Evolutionary conservation across 2,797 vertebrate genomes (phyloP), one percentile per base, ranked within the genome.

Genomic region (Poliocrania exsul): DNA sequence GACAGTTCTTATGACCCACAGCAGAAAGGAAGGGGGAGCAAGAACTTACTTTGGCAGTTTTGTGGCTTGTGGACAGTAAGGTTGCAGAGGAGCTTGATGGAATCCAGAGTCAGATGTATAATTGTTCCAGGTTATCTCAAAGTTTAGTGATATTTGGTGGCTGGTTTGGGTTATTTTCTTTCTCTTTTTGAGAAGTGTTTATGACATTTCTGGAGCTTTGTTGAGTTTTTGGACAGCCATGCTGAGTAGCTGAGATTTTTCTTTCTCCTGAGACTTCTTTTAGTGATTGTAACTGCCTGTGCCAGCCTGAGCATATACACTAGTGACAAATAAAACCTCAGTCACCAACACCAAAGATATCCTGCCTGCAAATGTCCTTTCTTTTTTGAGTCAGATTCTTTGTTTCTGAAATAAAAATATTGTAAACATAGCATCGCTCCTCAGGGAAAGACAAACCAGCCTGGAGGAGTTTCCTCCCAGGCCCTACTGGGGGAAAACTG

Each of bases 11-110:
- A 44, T 62, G 73, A 91, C 44, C 49, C 8, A 1, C 50, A 58
- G 58, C 28, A 23, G 44, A 75, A 73, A 72, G 25, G 25, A 78
- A 91, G 16, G 18, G 28, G 16, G 29, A 62, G 16, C 18, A 64
- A 61, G 40, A 88, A 49, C n/a, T 61, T 47, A 24, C 20, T 93
- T 86, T 42, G 81, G 58, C 29, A 86, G 35, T 86, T 61, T 50
- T 72, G 46, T 86, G 53, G 67, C 31, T 90, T 74, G 46, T 3
- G 10, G 42, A 50, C 40, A 65, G 16, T 11, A 33, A 73, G 40
- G 28, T 24, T 57, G 20, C 23, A 38, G 7, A 62, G 44, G 31
- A 82, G 44, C 33, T 58, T 69, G 42, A 74, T 28, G 49, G 67
- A 81, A 74, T 17, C 28, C 77, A 82, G 47, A 67, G 31, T 40